These are phyloP conservation scores for Ceyx cyanopectus DNA, from an alignment of 2,113 vertebrate species.

Conservation along the genomic window DNA sequence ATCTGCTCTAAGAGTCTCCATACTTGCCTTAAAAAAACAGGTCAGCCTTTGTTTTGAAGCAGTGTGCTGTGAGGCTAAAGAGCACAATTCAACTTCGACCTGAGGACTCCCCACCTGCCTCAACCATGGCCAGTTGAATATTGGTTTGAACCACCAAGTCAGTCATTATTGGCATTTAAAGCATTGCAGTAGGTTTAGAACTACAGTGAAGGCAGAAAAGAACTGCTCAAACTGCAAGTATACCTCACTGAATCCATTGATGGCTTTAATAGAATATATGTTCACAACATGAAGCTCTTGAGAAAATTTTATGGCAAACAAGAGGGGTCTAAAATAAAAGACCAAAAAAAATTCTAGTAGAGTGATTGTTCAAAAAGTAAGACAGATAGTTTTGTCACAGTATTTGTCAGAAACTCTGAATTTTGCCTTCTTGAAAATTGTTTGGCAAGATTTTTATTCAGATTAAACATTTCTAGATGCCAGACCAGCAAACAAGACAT, in stretches of 20 bases:
- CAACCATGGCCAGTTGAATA: rapidly evolving
- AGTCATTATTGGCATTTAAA: not conserved
- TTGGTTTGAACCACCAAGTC: not conserved
- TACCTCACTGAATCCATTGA: not conserved
- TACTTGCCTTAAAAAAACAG: not conserved
- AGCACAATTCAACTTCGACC: not conserved
- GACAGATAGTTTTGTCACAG: not conserved
- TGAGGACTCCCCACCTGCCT: not conserved
- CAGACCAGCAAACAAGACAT: not conserved
- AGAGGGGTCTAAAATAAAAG: not conserved
- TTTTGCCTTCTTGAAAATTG: not conserved
- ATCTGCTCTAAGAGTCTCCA: not conserved
- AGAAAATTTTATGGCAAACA: not conserved
- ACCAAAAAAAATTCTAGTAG: not conserved
- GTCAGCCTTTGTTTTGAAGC: not conserved
- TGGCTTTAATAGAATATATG: not conserved
- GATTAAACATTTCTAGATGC: not conserved
- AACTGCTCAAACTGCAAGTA: not conserved
- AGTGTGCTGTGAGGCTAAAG: not conserved
- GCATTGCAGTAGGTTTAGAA: not conserved
- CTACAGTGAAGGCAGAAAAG: not conserved
- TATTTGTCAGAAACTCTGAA: not conserved
- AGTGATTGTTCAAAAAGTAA: not conserved
- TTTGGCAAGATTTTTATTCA: not conserved
- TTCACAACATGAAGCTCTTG: not conserved